phyloP scores from a whole-genome alignment of 2,113 vertebrate species.

The Lutjanus erythropterus region DNA sequence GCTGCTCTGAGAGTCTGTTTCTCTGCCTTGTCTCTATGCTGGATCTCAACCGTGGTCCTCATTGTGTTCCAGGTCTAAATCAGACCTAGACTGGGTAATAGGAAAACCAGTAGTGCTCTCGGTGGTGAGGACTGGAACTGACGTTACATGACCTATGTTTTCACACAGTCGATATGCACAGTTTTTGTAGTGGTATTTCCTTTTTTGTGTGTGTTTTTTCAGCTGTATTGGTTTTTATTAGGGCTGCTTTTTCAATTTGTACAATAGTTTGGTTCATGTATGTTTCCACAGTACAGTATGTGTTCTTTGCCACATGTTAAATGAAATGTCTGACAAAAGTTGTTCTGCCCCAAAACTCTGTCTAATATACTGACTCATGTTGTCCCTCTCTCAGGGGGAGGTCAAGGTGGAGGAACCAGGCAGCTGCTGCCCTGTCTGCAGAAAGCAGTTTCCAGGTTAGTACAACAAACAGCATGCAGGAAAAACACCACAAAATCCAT shows the following conservation, averaged over 20 bases:
- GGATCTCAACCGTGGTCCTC: not conserved
- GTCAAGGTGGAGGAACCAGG: slow-evolving; percentile 87
- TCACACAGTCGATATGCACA: not conserved
- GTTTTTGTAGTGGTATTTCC: no score
- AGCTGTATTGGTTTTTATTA: no score
- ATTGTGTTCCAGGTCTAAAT: not conserved
- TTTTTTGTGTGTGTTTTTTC: no score
- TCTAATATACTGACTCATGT: no score
- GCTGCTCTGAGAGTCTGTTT: not conserved
- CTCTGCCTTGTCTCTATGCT: not conserved
- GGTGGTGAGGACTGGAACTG: not conserved
- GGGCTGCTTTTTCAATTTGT: no score
- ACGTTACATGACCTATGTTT: not conserved
- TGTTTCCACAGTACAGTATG: no score
- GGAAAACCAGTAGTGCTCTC: not conserved
- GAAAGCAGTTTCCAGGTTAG: slow-evolving; percentile 82
- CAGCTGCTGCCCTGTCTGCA: slow-evolving; percentile 90
- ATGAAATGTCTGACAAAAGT: no score
- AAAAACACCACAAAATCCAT: not conserved
- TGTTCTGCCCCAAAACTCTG: no score
- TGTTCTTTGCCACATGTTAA: no score
- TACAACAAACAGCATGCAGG: not conserved
- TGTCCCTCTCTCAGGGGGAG: slow-evolving; percentile 80
- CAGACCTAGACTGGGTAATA: not conserved
- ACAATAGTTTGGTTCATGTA: no score